Base-by-base conservation (phyloP, 2,797 vertebrate genomes). In the Chloroceryle inda region DNA sequence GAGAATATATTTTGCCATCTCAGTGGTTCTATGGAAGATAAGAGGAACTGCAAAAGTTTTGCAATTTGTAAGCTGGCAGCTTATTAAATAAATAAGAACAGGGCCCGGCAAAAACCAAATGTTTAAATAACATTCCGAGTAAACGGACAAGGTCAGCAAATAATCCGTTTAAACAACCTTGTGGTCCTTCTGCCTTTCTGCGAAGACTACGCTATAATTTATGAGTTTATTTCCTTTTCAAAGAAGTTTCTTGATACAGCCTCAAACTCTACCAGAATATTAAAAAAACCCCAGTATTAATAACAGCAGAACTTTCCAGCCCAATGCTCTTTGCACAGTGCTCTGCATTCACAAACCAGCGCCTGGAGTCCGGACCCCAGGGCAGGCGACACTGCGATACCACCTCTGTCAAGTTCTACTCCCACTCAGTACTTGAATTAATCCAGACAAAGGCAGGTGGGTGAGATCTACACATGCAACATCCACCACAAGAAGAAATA, bases 1-100 rank as follows among this genome's bases (percentile, higher is more conserved):
- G 91, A 97, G 97, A 97, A 98, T 97, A 94, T 97, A 84, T 98
- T 98, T 98, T 98, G 98, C 97, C 97, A 98, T 98, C 97, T 98
- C 98, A 97, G 98, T 98, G 98, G 95, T 98, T 98, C 97, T 96
- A 94, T 73, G 47, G 93, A 91, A 98, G 98, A 98, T 98, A 98
- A 98, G 97, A 95, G 92, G 89, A 93, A 81, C 92, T 55, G 96
- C 77, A 64, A 81, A 98, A 98, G 94, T 98, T 97, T 79, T 19
- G 20, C 95, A 95, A 97, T 98, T 98, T 96, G 97, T 97, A 96
- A 97, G 94, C 97, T 96, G 96, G 97, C 92, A 95, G 95, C 93
- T 97, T 97, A 97, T 96, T 91, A 98, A 97, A 97, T 95, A 96
- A 92, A 83, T 85, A 95, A 78, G 59, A 89, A 85, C 71, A 11